Evolutionary conservation across 2,888 invertebrate species (phyloP).

Genomic region (Heliconius charithonia): DNA sequence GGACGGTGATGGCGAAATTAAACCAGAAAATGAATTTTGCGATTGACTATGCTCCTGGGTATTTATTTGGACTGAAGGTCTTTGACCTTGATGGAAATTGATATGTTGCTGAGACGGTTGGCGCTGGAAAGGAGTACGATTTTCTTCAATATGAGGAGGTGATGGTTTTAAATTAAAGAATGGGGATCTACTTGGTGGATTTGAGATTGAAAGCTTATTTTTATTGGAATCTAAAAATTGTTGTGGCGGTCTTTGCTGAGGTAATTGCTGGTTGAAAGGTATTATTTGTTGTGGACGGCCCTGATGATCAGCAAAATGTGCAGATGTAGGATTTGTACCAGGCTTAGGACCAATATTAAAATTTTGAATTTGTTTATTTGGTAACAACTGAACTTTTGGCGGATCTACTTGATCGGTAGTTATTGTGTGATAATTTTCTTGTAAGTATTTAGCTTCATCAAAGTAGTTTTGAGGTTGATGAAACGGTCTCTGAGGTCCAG

Average conservation of each 20-base stretch:
- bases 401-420: slow-evolving; percentile 78
- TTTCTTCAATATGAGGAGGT: slow-evolving; percentile 73
- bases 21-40: slow-evolving; percentile 64
- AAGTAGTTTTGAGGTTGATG: slow-evolving; percentile 72
- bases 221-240: slow-evolving; percentile 72
- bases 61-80: slow-evolving; percentile 63
- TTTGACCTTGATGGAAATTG: slow-evolving; percentile 77
- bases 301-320: slow-evolving; percentile 69
- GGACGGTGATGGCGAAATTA: slow-evolving; percentile 61
- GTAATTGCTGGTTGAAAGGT: slow-evolving; percentile 76
- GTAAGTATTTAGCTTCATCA: slow-evolving; percentile 80
- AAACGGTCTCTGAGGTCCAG: slow-evolving; percentile 83
- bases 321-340: slow-evolving; percentile 65
- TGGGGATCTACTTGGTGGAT: slow-evolving; percentile 69
- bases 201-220: slow-evolving; percentile 68
- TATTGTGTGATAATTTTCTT: slow-evolving; percentile 82
- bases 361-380: slow-evolving; percentile 66
- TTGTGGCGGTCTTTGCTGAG: slow-evolving; percentile 74
- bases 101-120: slow-evolving; percentile 70
- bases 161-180: slow-evolving; percentile 78
- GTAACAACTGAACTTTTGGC: slow-evolving; percentile 71
- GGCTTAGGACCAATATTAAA: slow-evolving; percentile 66
- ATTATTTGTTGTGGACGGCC: slow-evolving; percentile 67
- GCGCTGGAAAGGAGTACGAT: slow-evolving; percentile 71
- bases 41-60: slow-evolving; percentile 55